Conservation (phyloP, 2,888 invertebrate genomes). For the Scaptomyza parva region DNA sequence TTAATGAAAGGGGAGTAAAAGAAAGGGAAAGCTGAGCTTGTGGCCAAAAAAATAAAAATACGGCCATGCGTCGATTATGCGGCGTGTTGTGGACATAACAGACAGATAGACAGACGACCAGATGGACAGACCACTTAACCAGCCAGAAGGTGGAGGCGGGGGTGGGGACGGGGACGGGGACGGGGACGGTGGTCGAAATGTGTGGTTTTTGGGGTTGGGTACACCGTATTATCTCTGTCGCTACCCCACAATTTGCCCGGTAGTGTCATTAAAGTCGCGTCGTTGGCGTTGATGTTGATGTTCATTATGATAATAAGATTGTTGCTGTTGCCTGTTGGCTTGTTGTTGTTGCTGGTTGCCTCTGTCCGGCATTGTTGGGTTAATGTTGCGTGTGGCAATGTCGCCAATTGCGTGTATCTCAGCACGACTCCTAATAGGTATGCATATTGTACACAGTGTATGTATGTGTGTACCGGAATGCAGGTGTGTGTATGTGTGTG, state of each 20-base stretch:
- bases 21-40: not conserved
- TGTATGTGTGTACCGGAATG: not conserved
- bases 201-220: slow-evolving; percentile 6
- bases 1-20: slow-evolving; percentile 51
- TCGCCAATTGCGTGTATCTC: slow-evolving; percentile 74
- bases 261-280: slow-evolving; percentile 59
- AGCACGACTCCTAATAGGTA: slow-evolving; percentile 29
- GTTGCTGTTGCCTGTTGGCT: slow-evolving; percentile 28
- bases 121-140: slow-evolving; percentile 52
- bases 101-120: slow-evolving; percentile 18
- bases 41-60: slow-evolving; percentile 25
- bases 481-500: slow-evolving; percentile 23
- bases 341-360: no score
- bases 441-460: slow-evolving; percentile 2
- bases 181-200: no score
- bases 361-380: slow-evolving; percentile 55
- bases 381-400: slow-evolving; percentile 77
- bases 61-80: slow-evolving; percentile 61
- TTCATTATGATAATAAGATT: slow-evolving; percentile 76
- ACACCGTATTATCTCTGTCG: slow-evolving; percentile 3
- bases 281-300: slow-evolving; percentile 58
- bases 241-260: slow-evolving; percentile 2
- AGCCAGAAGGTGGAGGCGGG: slow-evolving; percentile 21
- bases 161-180: no score
- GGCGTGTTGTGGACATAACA: slow-evolving; percentile 39